Base-by-base conservation (phyloP, 1,140 invertebrate species). In the Bemisia tabaci region DNA sequence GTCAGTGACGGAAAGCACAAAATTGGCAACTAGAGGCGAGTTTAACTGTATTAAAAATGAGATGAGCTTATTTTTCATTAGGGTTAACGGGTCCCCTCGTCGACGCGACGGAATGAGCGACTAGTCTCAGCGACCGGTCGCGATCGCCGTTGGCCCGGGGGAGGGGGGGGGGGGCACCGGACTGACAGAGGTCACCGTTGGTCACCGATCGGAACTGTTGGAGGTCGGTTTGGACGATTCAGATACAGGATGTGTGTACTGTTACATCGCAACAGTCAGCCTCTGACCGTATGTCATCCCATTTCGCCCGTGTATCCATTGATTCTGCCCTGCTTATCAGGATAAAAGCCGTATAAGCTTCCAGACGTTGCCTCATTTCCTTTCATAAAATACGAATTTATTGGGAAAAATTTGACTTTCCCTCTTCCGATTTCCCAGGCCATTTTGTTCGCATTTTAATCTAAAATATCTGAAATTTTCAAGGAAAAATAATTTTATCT, bases 61-160 rank as follows among this genome's bases (percentile, higher is more conserved):
- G 33, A 63, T 21, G 62, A 26, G 62, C 22, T 63, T 9, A 23
- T 26, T 26, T n/a, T 26, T 63, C 62, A 63, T 26, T 23, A 22
- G 9, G 22, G 26, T 11, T 63, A 25, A 26, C 27, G 62, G 62
- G 22, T 22, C 22, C 5, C 5, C 17, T 5, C 17, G 33, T 48
- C 5, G 33, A 48, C 33, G 5, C 5, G 33, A 48, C 33, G 5
- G 33, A 48, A 9, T 17, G 17, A 48, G 33, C 17, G 33, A 48
- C 5, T 17, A 9, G 33, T 48, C 33, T 9, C 5, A 48, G 33
- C 17, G 17, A 48, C 33, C 33, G 33, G 33, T 48, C 17, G 33
- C 33, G 33, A 17, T 48, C 5, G 17, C 17, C 33, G 33, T 9
- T 17, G 33, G 17, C 17, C 5, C 33, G 33, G 17, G 5, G 33